Evolutionary conservation across 2,113 vertebrate genomes (phyloP).

Genomic region (Saccopteryx bilineata): DNA sequence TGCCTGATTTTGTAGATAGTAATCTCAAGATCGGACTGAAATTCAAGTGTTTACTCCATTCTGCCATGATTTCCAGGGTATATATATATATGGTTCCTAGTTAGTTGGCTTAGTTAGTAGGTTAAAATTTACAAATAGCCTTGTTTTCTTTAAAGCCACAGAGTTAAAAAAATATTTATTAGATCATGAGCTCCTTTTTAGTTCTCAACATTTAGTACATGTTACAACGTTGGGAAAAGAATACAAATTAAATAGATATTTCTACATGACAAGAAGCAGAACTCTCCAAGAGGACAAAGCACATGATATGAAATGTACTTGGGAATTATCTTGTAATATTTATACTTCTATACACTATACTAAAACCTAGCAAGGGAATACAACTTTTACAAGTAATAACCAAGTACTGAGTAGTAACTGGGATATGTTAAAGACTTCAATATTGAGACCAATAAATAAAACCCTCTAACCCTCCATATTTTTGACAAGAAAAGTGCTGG

Average conservation of each 20-base stretch:
- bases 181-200: background rate
- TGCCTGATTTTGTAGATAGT: background rate
- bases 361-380: background rate
- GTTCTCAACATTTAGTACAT: background rate
- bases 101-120: background rate
- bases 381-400: background rate
- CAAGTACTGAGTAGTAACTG: background rate
- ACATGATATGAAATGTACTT: background rate
- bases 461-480: background rate
- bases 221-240: background rate
- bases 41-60: background rate
- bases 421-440: background rate
- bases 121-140: background rate
- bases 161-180: background rate
- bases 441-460: background rate
- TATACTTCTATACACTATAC: background rate
- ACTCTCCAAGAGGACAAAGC: background rate
- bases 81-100: background rate
- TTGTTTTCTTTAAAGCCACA: background rate
- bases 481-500: background rate
- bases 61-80: background rate
- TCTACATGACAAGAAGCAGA: background rate
- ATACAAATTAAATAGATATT: background rate
- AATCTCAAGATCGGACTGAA: background rate
- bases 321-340: background rate